Evolutionary conservation across 1,140 invertebrate species (phyloP).

Genomic region (Neoseiulus cucumeris): DNA sequence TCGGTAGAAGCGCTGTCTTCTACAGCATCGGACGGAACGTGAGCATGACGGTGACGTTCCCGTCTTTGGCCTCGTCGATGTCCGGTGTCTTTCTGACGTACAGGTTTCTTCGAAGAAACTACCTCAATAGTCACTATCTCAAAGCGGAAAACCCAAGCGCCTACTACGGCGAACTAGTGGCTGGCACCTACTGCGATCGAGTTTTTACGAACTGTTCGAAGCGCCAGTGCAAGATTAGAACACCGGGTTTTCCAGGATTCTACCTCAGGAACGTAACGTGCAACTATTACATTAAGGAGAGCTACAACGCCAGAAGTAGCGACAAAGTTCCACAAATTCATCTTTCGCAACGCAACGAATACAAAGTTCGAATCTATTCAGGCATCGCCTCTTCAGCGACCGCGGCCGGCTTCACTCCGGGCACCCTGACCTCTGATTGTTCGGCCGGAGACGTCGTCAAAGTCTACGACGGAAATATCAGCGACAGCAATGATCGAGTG

Average conservation of each 20-base stretch:
- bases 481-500: background rate
- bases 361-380: background rate
- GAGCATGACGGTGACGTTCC: background rate
- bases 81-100: conserved; percentile 10
- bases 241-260: conserved; percentile 67
- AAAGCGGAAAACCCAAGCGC: background rate
- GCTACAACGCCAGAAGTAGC: background rate
- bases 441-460: background rate
- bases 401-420: background rate
- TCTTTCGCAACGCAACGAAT: background rate
- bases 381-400: background rate
- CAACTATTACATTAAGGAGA: conserved; percentile 23
- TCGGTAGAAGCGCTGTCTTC: conserved; percentile 10
- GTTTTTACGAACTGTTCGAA: conserved; percentile 59
- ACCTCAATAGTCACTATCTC: conserved; percentile 4
- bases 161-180: conserved; percentile 35
- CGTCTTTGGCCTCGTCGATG: background rate
- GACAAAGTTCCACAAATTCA: background rate
- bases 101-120: conserved; percentile 11
- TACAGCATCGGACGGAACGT: conserved; percentile 10
- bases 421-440: background rate
- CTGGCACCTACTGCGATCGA: conserved; percentile 65
- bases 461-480: background rate
- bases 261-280: conserved; percentile 71
- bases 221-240: conserved; percentile 74